Evolutionary conservation across 92 coral and sea anemone species (phyloP).

Genomic region (Bergia sp.): DNA sequence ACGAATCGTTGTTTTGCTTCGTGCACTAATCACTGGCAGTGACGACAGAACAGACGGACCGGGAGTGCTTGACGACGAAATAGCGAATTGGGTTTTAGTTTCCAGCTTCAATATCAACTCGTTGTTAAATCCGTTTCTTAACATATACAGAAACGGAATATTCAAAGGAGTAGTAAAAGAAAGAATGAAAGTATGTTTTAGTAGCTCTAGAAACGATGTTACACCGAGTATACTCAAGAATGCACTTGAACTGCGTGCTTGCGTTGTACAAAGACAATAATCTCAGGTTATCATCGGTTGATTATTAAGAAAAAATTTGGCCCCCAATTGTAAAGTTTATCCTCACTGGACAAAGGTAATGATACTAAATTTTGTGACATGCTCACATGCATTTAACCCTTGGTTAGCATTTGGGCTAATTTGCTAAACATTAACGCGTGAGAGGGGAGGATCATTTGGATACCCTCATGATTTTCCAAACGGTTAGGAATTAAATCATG

Average conservation of each 20-base stretch:
- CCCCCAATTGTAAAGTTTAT: too few relatives aligned
- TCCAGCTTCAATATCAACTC: neutral
- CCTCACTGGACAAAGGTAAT: too few relatives aligned
- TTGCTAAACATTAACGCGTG: too few relatives aligned
- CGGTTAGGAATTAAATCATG: too few relatives aligned
- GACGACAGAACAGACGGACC: neutral
- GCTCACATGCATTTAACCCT: too few relatives aligned
- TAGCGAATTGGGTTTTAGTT: neutral
- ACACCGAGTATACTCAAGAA: neutral
- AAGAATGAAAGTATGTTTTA: neutral
- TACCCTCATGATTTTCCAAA: too few relatives aligned
- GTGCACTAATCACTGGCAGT: neutral
- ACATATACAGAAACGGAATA: neutral
- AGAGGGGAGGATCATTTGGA: too few relatives aligned
- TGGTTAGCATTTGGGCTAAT: too few relatives aligned
- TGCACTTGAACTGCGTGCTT: neutral
- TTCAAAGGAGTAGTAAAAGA: neutral
- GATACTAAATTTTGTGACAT: too few relatives aligned
- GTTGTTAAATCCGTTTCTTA: neutral
- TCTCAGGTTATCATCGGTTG: too few relatives aligned
- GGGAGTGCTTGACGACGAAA: conserved; percentile 3
- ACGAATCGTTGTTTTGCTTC: neutral
- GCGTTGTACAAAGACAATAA: neutral
- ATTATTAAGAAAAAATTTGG: too few relatives aligned
- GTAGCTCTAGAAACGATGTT: neutral